Conservation (phyloP, 2,113 vertebrate genomes). For the Neodon shergylaensis region DNA sequence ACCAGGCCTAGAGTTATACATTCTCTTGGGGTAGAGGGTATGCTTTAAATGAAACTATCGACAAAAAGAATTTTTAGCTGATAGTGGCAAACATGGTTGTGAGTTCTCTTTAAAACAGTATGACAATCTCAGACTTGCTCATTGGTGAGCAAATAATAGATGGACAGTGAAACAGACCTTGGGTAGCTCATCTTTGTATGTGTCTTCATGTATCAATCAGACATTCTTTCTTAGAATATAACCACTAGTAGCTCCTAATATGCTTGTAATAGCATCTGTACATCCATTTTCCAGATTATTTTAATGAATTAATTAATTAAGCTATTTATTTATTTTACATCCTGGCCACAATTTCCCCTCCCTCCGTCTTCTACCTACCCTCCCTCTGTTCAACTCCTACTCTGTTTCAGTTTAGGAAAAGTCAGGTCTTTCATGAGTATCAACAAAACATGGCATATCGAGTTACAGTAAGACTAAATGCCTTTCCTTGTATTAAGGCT, state of each 20-base stretch:
- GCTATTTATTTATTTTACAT: not conserved
- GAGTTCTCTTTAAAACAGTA: not conserved
- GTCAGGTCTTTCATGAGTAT: not conserved
- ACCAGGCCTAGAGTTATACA: slow-evolving; percentile 29
- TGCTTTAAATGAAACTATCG: not conserved
- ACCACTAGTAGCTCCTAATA: not conserved
- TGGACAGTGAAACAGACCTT: not conserved
- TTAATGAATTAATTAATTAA: not conserved
- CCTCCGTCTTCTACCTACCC: not conserved
- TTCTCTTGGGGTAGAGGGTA: slow-evolving; percentile 9
- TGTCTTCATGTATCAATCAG: not conserved
- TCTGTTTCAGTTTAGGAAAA: not conserved
- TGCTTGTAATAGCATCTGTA: not conserved
- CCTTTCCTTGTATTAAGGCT: not conserved
- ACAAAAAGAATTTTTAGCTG: slow-evolving; percentile 7
- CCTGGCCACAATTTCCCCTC: not conserved
- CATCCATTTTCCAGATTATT: not conserved
- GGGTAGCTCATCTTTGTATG: not conserved
- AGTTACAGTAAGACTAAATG: not conserved
- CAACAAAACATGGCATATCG: not conserved
- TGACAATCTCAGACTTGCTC: not conserved
- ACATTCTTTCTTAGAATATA: slow-evolving; percentile 11
- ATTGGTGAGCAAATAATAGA: not conserved
- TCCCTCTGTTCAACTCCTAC: not conserved
- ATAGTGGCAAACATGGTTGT: not conserved